A percentile compares a stretch with the other conserved stretches of the same genome.
Conservation (phyloP, 2,888 invertebrate genomes). For the Diaphora mendica region DNA sequence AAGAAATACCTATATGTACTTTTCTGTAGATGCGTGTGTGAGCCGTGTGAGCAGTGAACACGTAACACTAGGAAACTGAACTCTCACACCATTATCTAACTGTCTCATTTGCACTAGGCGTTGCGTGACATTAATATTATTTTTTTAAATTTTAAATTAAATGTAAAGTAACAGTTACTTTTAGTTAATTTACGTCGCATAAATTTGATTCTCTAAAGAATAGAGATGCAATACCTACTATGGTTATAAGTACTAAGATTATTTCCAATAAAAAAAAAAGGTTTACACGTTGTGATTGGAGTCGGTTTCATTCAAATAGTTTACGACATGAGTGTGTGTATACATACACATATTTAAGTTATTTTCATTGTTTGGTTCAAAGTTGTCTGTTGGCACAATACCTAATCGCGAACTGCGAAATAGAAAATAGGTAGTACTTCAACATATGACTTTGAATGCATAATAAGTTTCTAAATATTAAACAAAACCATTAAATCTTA, state of each 20-base stretch:
- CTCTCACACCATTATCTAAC: constrained; percentile 75
- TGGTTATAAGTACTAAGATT: background rate
- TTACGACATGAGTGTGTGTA: constrained; percentile 40
- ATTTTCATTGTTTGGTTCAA: constrained; percentile 42
- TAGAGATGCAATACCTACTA: background rate
- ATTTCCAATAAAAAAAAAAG: constrained; percentile 52
- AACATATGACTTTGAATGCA: constrained; percentile 12
- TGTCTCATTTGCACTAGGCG: constrained; percentile 34
- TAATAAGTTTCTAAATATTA: background rate
- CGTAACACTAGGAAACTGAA: constrained; percentile 76
- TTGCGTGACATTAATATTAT: constrained; percentile 14
- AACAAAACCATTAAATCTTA: background rate
- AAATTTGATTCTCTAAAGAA: background rate
- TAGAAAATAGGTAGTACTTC: constrained; percentile 20
- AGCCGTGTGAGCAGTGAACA: constrained; percentile 50
- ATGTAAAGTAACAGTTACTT: background rate
- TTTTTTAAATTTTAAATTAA: background rate
- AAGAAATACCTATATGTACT: constrained; percentile 53
- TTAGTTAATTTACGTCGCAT: background rate
- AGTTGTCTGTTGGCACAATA: constrained; percentile 47
- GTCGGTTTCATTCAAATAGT: constrained; percentile 57
- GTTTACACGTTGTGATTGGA: constrained; percentile 57
- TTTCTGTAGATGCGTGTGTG: constrained; percentile 53
- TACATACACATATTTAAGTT: constrained; percentile 36
- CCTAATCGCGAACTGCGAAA: constrained; percentile 20